Evolutionary conservation across 2,113 vertebrate species (phyloP), one percentile per base, ranked within the genome.

Genomic region (Picathartes gymnocephalus): DNA sequence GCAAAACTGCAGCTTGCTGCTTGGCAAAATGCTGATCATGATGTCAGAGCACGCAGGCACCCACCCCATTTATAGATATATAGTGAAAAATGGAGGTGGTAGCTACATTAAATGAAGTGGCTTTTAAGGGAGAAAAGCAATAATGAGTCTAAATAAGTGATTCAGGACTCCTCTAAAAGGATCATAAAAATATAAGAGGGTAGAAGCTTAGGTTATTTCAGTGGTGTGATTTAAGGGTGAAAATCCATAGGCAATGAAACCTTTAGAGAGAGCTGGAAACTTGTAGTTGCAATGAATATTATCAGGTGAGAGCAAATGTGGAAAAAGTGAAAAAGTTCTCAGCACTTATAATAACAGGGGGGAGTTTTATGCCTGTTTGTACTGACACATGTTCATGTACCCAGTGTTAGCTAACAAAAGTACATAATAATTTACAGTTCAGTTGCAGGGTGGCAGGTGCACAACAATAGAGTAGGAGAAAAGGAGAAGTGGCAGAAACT

Each of bases 61-160:
- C 3, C 30, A 4, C 31, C 4, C 21, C 6, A 22, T 19, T 40
- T 44, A 27, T 18, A 8, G n/a, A n/a, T 30, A 61, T 37, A 15
- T 37, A 22, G 18, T 19, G 48, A 89, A 22, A 80, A 66, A 23
- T 16, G 11, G 15, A 81, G 70, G 24, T 16, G 23, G 17, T 28
- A 23, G 21, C 65, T 81, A 6, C 54, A 24, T 86, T 66, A 73
- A 90, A 71, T 84, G 15, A 90, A 89, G 47, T 84, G 31, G 28
- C 35, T 91, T 92, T 94, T 78, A 76, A 56, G 60, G 85, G 39
- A 78, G 44, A 64, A 91, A 87, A 87, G 70, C 74, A 61, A 33
- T 69, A 70, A 78, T 66, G 11, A 90, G 72, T 86, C 22, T 61
- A 86, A 93, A 79, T 64, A 82, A 85, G 53, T 19, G 3, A 50